A percentile compares a stretch with the other conserved stretches of the same genome.
These are phyloP conservation scores for Zaprionus taronus DNA, from an alignment of 1,140 invertebrate species.

Conservation along the genomic window DNA sequence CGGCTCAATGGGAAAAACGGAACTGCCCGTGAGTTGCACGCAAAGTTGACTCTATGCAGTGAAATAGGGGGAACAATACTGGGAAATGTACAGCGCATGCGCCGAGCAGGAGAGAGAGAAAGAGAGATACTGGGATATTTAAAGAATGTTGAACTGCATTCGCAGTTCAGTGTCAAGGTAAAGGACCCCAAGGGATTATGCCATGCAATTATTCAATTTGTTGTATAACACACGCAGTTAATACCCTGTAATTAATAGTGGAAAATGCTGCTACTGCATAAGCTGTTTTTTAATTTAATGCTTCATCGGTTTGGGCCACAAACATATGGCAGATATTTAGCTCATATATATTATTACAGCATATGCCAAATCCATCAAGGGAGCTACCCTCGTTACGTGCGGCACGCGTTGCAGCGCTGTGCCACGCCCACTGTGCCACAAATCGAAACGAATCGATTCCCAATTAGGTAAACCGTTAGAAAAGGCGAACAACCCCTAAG, in stretches of 20 bases:
- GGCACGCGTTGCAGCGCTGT: neutral
- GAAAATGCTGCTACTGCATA: too few species aligned
- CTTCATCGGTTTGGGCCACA: constrained; percentile 7
- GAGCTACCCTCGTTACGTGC: constrained; percentile 11
- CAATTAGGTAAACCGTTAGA: constrained; percentile 63
- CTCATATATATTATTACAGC: constrained; percentile 43
- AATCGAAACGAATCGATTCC: constrained; percentile 61
- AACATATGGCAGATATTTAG: constrained; percentile 41
- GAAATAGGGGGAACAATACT: constrained; percentile 42
- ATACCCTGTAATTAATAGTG: neutral
- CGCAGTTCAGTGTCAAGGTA: constrained; percentile 73
- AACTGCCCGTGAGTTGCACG: constrained; percentile 41
- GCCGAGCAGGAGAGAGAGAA: constrained; percentile 7
- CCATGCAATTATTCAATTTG: constrained; percentile 10
- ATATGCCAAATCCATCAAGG: constrained; percentile 63
- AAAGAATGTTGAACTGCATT: constrained; percentile 14
- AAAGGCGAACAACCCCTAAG: constrained; percentile 18
- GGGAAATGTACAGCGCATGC: constrained; percentile 47
- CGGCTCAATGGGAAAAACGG: constrained; percentile 37
- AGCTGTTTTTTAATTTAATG: neutral
- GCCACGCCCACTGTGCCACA: constrained; percentile 31
- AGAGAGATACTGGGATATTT: constrained; percentile 25
- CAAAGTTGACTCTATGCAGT: neutral
- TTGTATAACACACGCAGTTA: neutral
- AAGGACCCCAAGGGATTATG: constrained; percentile 31